Base-by-base conservation (phyloP, 2,113 vertebrate species). In the Desmodus rotundus region DNA sequence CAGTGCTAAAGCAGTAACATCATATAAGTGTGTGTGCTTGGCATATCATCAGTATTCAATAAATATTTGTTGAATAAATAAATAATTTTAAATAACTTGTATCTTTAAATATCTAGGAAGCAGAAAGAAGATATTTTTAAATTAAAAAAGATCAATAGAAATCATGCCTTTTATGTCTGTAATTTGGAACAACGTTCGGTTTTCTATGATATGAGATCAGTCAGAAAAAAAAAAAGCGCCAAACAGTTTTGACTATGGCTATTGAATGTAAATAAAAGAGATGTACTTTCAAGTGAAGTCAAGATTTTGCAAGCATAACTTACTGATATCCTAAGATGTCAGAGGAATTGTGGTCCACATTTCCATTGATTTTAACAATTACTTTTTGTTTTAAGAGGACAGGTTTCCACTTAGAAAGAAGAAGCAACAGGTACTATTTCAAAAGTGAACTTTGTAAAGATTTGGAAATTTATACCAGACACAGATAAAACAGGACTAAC, bases 131-230 rank as follows among this genome's bases (percentile, higher is more conserved):
- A 67, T 89, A 73, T 86, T 87, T 87, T 92, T 94, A 67, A 94
- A 82, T 84, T 88, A 87, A 74, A 33, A 92, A 87, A 93, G 50
- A 72, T 70, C 90, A 96, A 94, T 91, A 33, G 94, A 81, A 96
- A 77, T 38, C 45, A 91, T 58, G 82, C 73, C 82, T 96, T 97
- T 95, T 83, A 95, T 95, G 89, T 89, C 45, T 96, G 92, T 95
- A 82, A 63, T 54, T 67, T 96, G 61, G 68, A 72, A 83, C 72
- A 96, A 78, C 81, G 95, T 89, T 96, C 96, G 82, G 38, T 88
- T 96, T 97, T 87, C 78, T 98, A 58, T 96, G 92, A 95, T 97
- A 85, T 96, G 67, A 93, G 78, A 97, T 97, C 86, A 97, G 81
- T 96, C 56, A 96, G 96, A 92, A 91, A 91, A 72, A 93, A 45